A percentile compares a stretch with the other conserved stretches of the same genome.
These are phyloP conservation scores for Linnaemya vulpina DNA, from an alignment of 2,888 invertebrate genomes.

Conservation along the genomic window DNA sequence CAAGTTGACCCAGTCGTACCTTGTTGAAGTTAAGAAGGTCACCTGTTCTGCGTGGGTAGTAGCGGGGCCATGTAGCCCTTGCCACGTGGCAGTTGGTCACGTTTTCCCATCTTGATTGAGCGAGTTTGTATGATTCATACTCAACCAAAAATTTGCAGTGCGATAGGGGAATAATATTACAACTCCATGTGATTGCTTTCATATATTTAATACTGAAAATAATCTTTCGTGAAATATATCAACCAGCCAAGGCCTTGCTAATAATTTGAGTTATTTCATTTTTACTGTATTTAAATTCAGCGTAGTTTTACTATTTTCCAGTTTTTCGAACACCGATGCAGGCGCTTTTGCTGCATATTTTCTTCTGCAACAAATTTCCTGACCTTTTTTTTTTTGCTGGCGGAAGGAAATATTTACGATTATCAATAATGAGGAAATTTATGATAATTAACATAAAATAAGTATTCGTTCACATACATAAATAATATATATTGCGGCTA, in stretches of 20 bases:
- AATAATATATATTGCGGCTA: not conserved
- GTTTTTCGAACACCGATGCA: not conserved
- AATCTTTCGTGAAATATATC: too few species aligned
- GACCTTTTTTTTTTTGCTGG: conserved; percentile 14
- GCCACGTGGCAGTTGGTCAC: too few species aligned
- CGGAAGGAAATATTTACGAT: conserved; percentile 70
- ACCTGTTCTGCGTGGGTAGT: too few species aligned
- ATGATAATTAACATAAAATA: conserved; percentile 51
- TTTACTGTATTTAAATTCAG: conserved; percentile 3
- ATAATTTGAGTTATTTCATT: not conserved
- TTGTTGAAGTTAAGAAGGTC: too few species aligned
- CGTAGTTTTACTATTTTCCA: not conserved
- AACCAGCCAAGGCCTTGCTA: too few species aligned
- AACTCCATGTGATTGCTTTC: not conserved
- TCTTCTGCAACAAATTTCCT: conserved; percentile 24
- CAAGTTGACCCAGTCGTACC: too few species aligned
- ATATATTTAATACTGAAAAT: too few species aligned
- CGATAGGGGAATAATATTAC: too few species aligned
- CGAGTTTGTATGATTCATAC: too few species aligned
- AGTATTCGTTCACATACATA: not conserved
- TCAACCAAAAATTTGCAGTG: too few species aligned
- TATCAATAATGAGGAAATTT: conserved; percentile 61
- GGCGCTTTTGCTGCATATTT: conserved; percentile 24
- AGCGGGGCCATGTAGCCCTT: too few species aligned
- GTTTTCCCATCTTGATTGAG: too few species aligned